A percentile compares a stretch with the other conserved stretches of the same genome.
These are phyloP conservation scores for Valencia hispanica DNA, from an alignment of 2,797 vertebrate species.

Conservation along the genomic window DNA sequence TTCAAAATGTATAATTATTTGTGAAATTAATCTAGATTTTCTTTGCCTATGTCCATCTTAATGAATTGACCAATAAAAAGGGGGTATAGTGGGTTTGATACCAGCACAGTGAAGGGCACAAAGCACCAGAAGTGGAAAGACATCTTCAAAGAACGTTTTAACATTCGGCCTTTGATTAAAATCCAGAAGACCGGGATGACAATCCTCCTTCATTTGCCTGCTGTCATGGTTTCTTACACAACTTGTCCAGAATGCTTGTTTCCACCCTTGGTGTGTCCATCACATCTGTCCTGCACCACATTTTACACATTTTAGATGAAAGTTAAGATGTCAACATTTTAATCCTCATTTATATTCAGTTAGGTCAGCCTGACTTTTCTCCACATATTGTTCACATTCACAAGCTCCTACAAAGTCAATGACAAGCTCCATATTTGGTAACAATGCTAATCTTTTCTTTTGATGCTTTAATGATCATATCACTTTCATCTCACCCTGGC, in stretches of 20 bases:
- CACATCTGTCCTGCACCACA: constrained; percentile 13
- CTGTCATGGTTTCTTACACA: constrained; percentile 27
- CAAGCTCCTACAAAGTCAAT: neutral
- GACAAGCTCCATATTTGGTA: neutral
- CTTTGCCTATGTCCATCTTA: neutral
- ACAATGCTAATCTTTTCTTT: neutral
- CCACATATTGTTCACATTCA: neutral
- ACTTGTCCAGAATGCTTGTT: constrained; percentile 26
- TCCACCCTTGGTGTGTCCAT: neutral
- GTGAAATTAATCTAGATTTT: neutral
- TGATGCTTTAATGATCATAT: neutral
- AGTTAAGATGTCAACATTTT: neutral
- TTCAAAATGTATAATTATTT: neutral
- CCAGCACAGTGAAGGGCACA: constrained; percentile 24
- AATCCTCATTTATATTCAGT: neutral
- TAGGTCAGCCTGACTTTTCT: neutral
- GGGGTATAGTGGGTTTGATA: neutral
- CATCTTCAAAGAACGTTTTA: constrained; percentile 66
- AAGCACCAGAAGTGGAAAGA: constrained; percentile 56
- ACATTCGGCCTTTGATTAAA: constrained; percentile 65
- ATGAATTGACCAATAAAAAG: constrained; percentile 3
- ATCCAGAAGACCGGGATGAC: constrained; percentile 44
- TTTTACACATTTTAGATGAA: neutral
- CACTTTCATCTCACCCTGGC: neutral
- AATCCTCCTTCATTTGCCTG: constrained; percentile 24